Evolutionary conservation across 2,113 vertebrate species (phyloP), one percentile per base, ranked within the genome.

Genomic region (Nycticebus coucang): DNA sequence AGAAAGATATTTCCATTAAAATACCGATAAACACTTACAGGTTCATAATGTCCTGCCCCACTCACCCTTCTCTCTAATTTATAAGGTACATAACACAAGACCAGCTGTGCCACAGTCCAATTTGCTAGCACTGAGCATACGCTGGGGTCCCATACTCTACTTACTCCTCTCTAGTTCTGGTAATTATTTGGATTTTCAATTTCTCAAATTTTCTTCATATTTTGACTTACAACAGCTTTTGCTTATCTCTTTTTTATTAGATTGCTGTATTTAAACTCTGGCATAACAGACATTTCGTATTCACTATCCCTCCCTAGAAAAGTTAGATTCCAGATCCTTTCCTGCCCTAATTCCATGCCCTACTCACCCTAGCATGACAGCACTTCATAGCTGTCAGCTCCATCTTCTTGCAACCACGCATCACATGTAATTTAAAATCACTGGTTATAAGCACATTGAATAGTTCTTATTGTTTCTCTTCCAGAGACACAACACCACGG

Each of bases 391-490:
- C 35, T 69, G 28, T 72, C 60, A 74, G 28, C 77, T 72, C 18
- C 8, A 86, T 22, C 55, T 81, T 26, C 41, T 62, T 71, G 24
- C 53, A 68, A 81, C 4, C 5, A 83, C 33, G 24, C 22, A 45
- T 57, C 77, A 15, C 30, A 81, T 75, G 41, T 5, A 57, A 75
- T 30, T 62, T 91, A 75, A 86, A 78, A 18, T 86, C 35, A 50
- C 15, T 86, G 50, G 41, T 53, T 82, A 45, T 62, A 89, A 83
- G 86, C 22, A 93, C 45, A 75, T 0, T 37, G 30, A 59, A 45
- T 66, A 57, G 74, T 80, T 87, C 81, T 93, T 75, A 93, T 15
- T 79, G 8, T 30, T 86, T 17, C 7, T 12, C 60, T 87, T 95
- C 41, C n/a, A 91, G n/a, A 86, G 6, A 69, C 21, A 28, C 18